Evolutionary conservation across 2,113 vertebrate species (phyloP).

Genomic region (Uria lomvia): DNA sequence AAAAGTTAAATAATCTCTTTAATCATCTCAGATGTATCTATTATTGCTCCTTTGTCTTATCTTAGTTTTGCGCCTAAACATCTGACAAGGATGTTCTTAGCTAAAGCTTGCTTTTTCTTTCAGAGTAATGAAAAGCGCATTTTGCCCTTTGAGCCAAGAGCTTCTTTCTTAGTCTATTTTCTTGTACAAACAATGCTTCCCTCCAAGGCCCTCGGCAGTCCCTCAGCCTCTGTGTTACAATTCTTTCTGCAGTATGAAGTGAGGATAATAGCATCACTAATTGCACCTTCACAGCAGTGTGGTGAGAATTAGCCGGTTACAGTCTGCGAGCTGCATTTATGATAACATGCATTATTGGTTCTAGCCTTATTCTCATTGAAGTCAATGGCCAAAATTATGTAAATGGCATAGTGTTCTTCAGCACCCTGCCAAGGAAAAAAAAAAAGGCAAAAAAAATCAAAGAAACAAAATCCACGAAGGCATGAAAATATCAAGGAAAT

Average conservation of each 20-base stretch:
- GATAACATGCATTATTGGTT: not conserved
- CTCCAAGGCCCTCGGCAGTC: not conserved
- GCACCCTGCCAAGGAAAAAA: not conserved
- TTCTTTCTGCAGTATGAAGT: not conserved
- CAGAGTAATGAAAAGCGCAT: not conserved
- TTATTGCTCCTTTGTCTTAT: not conserved
- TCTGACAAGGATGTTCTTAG: not conserved
- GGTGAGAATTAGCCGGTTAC: not conserved
- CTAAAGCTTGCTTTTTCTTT: not conserved
- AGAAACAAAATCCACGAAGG: not conserved
- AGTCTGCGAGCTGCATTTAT: not conserved
- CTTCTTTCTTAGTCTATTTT: not conserved
- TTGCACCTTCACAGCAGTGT: not conserved
- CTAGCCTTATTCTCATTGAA: not conserved
- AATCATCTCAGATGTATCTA: not conserved
- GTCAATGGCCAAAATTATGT: not conserved
- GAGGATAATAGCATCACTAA: constrained; percentile 3
- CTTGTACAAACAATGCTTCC: not conserved
- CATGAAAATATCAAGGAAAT: not conserved
- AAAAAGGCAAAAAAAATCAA: not conserved
- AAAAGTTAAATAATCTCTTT: not conserved
- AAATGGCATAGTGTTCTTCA: not conserved
- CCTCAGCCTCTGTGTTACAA: not conserved
- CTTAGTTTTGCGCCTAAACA: not conserved
- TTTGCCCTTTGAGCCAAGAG: constrained; percentile 1